Evolutionary conservation across 1,140 invertebrate genomes (phyloP), one percentile per base, ranked within the genome.

Genomic region (Sitodiplosis mosellana): DNA sequence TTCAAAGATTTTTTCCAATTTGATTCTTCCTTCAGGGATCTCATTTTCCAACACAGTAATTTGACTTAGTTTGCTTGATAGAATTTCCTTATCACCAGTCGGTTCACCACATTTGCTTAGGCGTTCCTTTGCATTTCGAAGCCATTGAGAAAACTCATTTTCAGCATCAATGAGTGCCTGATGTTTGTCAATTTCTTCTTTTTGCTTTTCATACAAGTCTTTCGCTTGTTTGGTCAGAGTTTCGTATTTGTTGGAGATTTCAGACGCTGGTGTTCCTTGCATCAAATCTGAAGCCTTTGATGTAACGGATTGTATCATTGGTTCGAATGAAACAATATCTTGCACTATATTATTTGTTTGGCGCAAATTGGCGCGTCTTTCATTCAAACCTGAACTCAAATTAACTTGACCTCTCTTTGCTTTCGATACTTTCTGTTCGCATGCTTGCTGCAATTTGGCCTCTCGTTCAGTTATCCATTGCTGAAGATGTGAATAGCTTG

Each of bases 381-480:
- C 87, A 45, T 80, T 83, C 17, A 88, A 62, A 6, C 72, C 73
- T 11, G 81, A 78, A 53, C 80, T 83, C 2, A 88, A 67, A 33
- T 83, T 83, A 11, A 76, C 74, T 54, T 81, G 71, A 2, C 77
- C 79, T 52, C 81, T 81, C 54, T 80, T 79, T 3, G 79, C 77
- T 58, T 83, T 84, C 1, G 76, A 73, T n/a, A 84, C 74, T 63
- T 85, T 87, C 53, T 83, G 81, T 58, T 88, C 87, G 59, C 83
- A 86, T 11, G 91, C 84, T 71, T 93, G 83, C 68, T 91, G 87
- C n/a, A 95, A 63, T 69, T 93, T 89, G 1, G 85, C 83, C 67
- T 95, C 89, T 52, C 89, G 76, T 55, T 95, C 91, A 34, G 78
- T 82, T n/a, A 97, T 87, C 89, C 91, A 94, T 71, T 92, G 84